Evolutionary conservation across 2,113 vertebrate species (phyloP), one percentile per base, ranked within the genome.

Genomic region (Enhydra lutris): DNA sequence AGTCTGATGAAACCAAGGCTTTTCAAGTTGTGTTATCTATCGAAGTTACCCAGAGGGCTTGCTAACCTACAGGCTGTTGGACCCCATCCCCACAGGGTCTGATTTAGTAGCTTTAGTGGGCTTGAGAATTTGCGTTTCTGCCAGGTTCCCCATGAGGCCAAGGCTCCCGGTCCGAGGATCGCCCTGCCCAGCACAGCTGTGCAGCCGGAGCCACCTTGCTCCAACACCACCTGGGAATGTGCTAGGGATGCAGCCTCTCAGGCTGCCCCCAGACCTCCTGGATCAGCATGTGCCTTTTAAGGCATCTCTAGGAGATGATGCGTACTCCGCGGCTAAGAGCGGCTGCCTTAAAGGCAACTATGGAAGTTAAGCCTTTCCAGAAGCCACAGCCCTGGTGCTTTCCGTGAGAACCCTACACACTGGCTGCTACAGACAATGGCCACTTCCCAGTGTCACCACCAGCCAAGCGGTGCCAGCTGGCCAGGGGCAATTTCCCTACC

Each of bases 311-410:
- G 71, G 69, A 5, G 36, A 0, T 9, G 57, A 0, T 13, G 6
- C 6, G 14, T 61, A 39, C n/a, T 5, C 0, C 1, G 7, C 7
- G 5, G 34, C 8, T 39, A 12, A 45, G 13, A 78, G 42, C 1
- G 0, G 0, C 1, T 24, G 31, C 24, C 45, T 10, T 55, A 23
- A 61, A 84, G 45, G 26, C 21, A 34, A 17, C 57, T 42, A 18
- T 18, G 55, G 47, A 63, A 39, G 45, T 7, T 57, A 24, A 29
- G 34, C 12, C n/a, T 93, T 42, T 73, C 52, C 15, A 6, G 31
- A 87, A 61, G 7, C 59, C 88, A 71, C 69, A 84, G 82, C 59
- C 42, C 82, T 52, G 24, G 26, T 65, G 61, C 61, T 65, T 29
- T 14, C 12, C 61, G 3, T 31, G 61, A 65, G 63, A 29, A 65